Evolutionary conservation across 2,113 vertebrate genomes (phyloP), one percentile per base, ranked within the genome.

Genomic region (Heloderma charlesbogerti): DNA sequence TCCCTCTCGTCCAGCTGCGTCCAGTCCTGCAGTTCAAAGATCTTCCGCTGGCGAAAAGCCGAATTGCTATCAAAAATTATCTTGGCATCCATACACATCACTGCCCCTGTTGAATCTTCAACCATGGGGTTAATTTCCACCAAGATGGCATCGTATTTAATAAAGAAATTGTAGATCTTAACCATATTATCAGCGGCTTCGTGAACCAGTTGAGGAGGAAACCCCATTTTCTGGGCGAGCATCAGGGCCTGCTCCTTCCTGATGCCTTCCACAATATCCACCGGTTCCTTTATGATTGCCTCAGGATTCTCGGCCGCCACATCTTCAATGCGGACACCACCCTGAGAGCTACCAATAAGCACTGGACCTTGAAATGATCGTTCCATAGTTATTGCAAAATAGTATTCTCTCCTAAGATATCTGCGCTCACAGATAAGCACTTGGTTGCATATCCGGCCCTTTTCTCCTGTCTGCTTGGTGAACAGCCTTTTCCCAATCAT

Each of bases 371-470:
- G 98, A 96, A 96, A 99, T 79, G 98, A 98, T 94, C 98, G 97
- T 97, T 99, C 99, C 99, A 99, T 99, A 94, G 98, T 98, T 97
- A 99, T 99, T 94, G 99, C 99, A 92, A 99, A 99, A 96, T 99
- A 99, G 97, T 99, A 99, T 93, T 99, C 99, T 94, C 98, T 98
- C 95, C 99, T 98, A 29, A 99, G 98, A 92, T 99, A 99, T 93
- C 98, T 98, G 94, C 99, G 98, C 97, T 99, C 99, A 69, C 99
- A 99, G 97, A 99, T 95, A 95, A 99, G 98, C 92, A 99, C 99
- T 97, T 99, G 98, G 97, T 99, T 99, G 95, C 99, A 99, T 97
- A 99, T 99, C 4, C 99, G 98, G 67, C 99, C 99, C 67, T 98
- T 98, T 96, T 98, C 98, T 87, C 99, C 99, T 0, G 99, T 99